These are phyloP conservation scores for Spheniscus mendiculus DNA, from an alignment of 2,113 vertebrate species.

Conservation along the genomic window DNA sequence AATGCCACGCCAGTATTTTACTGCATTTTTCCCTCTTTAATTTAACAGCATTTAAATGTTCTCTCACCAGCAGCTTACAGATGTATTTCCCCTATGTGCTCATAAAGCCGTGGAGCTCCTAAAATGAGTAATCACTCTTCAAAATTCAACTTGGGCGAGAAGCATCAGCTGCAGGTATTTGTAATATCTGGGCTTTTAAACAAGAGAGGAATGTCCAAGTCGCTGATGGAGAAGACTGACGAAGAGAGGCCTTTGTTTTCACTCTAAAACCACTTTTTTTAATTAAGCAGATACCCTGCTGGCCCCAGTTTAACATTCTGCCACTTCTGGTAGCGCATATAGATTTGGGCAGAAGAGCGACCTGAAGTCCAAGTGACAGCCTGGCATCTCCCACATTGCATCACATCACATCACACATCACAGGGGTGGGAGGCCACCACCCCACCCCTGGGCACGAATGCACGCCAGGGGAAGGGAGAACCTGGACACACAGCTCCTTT, in stretches of 20 bases:
- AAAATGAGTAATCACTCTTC: neutral
- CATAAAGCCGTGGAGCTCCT: neutral
- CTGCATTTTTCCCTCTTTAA: neutral
- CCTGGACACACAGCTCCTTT: neutral
- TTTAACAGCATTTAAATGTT: neutral
- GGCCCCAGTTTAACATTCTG: neutral
- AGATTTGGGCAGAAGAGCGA: neutral
- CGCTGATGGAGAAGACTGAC: neutral
- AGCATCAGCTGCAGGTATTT: neutral
- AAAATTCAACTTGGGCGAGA: neutral
- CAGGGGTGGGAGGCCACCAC: neutral
- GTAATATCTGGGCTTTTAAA: neutral
- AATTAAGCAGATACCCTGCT: neutral
- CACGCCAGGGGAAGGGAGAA: neutral
- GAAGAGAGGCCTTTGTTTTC: constrained; percentile 10
- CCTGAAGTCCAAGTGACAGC: neutral
- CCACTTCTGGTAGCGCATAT: fast-evolving
- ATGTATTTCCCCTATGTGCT: neutral
- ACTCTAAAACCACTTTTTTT: neutral
- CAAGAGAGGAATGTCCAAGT: neutral
- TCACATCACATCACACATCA: neutral
- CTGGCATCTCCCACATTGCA: neutral
- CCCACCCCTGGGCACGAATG: fast-evolving
- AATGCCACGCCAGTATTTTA: neutral
- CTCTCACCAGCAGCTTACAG: neutral